Conservation (phyloP, 2,113 vertebrate genomes). For the Acrocephalus kingi region DNA sequence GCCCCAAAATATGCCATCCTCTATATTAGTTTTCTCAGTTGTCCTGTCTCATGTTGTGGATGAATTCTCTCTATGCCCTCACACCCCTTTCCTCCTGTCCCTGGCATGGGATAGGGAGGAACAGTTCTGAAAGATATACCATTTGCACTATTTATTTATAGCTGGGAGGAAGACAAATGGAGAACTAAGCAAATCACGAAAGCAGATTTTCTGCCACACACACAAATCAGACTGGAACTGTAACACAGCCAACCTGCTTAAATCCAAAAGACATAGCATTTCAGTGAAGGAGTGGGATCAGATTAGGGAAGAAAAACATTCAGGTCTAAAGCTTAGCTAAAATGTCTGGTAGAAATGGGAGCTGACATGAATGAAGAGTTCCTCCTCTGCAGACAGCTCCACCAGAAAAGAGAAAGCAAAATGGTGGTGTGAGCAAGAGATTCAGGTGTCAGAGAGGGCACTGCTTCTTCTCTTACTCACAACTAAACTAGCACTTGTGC, state of each 20-base stretch:
- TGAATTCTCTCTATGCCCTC: neutral
- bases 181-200: neutral
- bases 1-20: neutral
- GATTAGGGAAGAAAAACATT: neutral
- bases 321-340: neutral
- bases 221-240: neutral
- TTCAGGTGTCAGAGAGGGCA: neutral
- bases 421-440: accelerated
- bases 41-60: neutral
- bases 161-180: neutral
- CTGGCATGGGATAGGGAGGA: neutral
- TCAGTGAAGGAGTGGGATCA: neutral
- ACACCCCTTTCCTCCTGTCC: neutral
- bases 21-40: neutral
- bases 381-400: neutral
- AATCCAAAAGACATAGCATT: neutral
- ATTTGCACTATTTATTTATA: neutral
- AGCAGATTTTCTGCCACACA: neutral
- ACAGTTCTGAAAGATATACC: neutral
- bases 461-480: neutral
- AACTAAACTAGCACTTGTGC: neutral
- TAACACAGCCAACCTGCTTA: neutral
- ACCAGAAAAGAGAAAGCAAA: neutral
- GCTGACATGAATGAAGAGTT: neutral
- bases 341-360: neutral